A percentile compares a stretch with the other conserved stretches of the same genome.
phyloP scores from a whole-genome alignment of 2,797 vertebrate species.

The Anisognathus igniventris region DNA sequence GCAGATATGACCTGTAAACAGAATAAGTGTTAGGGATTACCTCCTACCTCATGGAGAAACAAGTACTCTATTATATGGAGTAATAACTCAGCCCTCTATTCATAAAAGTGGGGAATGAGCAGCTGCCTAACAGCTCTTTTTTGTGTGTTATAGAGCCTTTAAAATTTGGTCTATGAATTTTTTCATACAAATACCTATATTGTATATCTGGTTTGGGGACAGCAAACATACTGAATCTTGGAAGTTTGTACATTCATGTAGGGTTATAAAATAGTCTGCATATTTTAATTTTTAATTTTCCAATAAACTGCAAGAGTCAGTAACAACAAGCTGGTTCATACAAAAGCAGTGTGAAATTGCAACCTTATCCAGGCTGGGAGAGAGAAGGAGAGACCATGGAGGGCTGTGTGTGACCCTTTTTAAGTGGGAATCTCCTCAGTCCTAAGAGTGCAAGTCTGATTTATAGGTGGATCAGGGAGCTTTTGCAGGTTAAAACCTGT shows the following conservation, averaged over 20 bases:
- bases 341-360: neutral
- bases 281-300: constrained; percentile 32
- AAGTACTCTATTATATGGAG: constrained; percentile 17
- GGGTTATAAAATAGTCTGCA: constrained; percentile 25
- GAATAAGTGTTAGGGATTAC: constrained; percentile 14
- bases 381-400: neutral
- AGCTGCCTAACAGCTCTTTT: constrained; percentile 13
- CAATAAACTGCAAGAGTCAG: constrained; percentile 1
- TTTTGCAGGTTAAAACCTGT: neutral
- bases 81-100: constrained; percentile 2
- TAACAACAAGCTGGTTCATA: constrained; percentile 20
- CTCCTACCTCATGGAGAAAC: constrained; percentile 9
- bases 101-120: neutral
- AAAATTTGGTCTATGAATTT: constrained; percentile 16
- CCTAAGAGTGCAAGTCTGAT: neutral
- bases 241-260: neutral
- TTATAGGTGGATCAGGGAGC: neutral
- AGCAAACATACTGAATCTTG: neutral
- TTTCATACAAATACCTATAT: constrained; percentile 7
- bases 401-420: neutral
- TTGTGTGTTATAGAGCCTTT: neutral
- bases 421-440: neutral
- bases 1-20: neutral
- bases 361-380: neutral
- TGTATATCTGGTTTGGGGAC: constrained; percentile 12